Conservation (phyloP, 2,797 vertebrate genomes). For the Muscicapa comitata region DNA sequence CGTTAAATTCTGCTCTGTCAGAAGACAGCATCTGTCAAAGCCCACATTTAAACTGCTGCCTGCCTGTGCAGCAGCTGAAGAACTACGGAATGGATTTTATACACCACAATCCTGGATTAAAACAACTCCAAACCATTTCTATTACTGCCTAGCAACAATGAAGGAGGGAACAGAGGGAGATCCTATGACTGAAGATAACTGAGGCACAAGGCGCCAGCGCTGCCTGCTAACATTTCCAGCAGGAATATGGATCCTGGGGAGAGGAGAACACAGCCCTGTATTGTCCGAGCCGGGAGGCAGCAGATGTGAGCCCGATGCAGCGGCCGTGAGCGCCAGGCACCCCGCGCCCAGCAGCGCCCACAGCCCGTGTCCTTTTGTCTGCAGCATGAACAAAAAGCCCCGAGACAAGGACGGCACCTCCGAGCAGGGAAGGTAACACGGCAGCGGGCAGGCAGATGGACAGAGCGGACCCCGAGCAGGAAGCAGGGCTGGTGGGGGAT, state of each 20-base stretch:
- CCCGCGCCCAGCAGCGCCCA: not conserved
- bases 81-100: slow-evolving; percentile 69
- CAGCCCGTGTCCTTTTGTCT: slow-evolving; percentile 60
- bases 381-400: slow-evolving; percentile 49
- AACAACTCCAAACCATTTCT: slow-evolving; percentile 52
- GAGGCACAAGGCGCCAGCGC: slow-evolving; percentile 51
- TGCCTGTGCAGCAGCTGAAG: slow-evolving; percentile 76
- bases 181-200: slow-evolving; percentile 50
- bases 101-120: slow-evolving; percentile 57
- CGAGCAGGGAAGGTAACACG: slow-evolving; percentile 61
- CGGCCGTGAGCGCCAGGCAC: slow-evolving; percentile 22
- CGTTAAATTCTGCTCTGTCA: slow-evolving; percentile 85
- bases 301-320: slow-evolving; percentile 60
- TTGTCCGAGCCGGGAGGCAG: slow-evolving; percentile 70
- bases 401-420: slow-evolving; percentile 35
- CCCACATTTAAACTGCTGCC: slow-evolving; percentile 82
- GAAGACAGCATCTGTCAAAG: slow-evolving; percentile 85
- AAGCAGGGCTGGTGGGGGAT: slow-evolving; percentile 70
- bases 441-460: slow-evolving; percentile 73
- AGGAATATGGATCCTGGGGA: slow-evolving; percentile 78
- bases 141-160: slow-evolving; percentile 78
- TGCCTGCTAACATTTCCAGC: slow-evolving; percentile 43
- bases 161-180: slow-evolving; percentile 65
- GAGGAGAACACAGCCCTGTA: slow-evolving; percentile 72
- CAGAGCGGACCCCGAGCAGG: slow-evolving; percentile 65